Conservation (phyloP, 2,888 invertebrate species). For the Chloroclystis v-ata region DNA sequence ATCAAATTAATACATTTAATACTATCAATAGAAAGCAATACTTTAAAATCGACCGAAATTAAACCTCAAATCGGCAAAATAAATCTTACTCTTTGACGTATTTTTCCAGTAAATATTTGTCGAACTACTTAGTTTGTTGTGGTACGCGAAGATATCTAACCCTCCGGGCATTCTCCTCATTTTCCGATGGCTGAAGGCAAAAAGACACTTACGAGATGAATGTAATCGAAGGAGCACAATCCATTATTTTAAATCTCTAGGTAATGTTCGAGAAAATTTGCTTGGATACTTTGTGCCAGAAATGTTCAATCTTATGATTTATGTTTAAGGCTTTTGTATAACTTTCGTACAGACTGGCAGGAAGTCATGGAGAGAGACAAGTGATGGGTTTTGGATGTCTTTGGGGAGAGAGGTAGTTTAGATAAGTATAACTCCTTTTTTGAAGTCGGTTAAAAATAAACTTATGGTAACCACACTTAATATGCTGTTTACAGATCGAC, state of each 20-base stretch:
- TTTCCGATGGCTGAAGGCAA: constrained; percentile 43
- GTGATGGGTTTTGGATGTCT: no score
- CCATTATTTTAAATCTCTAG: constrained; percentile 24
- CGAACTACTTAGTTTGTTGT: constrained; percentile 34
- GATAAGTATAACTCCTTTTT: no score
- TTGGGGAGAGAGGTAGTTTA: no score
- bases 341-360: not conserved
- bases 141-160: constrained; percentile 37
- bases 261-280: constrained; percentile 16
- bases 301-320: constrained; percentile 26
- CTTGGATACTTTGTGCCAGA: constrained; percentile 17
- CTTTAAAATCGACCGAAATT: no score
- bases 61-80: constrained; percentile 1
- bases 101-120: constrained; percentile 33
- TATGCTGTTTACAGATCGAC: no score
- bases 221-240: constrained; percentile 26
- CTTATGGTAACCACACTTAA: no score
- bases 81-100: constrained; percentile 23
- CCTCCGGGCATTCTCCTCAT: constrained; percentile 40
- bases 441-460: no score
- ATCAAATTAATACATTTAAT: no score
- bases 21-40: no score
- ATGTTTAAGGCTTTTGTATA: not conserved
- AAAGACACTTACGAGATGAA: constrained; percentile 38
- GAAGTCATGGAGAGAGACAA: no score